Conservation (phyloP, 2,113 vertebrate genomes). For the Vicugna pacos region DNA sequence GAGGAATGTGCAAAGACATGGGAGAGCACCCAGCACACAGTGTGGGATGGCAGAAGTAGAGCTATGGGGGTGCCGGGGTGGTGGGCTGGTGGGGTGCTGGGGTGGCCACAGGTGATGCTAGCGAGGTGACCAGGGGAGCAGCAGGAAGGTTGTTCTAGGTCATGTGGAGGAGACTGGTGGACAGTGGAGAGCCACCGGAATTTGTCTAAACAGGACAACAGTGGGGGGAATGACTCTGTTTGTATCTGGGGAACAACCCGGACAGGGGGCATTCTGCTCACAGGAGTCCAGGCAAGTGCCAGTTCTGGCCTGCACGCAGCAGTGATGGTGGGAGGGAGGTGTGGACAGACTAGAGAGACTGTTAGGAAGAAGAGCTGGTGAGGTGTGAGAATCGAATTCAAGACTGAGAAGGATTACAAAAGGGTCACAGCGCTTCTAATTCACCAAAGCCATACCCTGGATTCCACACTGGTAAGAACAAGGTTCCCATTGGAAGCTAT, state of each 20-base stretch:
- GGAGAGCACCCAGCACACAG: background rate
- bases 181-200: background rate
- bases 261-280: background rate
- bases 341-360: background rate
- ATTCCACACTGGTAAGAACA: background rate
- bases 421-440: background rate
- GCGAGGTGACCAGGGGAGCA: background rate
- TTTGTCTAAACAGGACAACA: too few relatives aligned
- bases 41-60: background rate
- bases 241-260: background rate
- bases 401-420: background rate
- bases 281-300: background rate
- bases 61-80: background rate
- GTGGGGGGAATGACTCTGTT: background rate
- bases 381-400: background rate
- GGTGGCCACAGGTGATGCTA: background rate
- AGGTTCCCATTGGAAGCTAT: background rate
- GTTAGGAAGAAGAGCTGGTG: background rate
- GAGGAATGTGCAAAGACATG: background rate
- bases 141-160: background rate
- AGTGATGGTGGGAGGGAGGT: background rate
- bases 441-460: background rate
- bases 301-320: background rate
- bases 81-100: background rate
- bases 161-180: rapidly evolving